Conservation (phyloP, 2,797 vertebrate species). For the Neoniphon sammara region DNA sequence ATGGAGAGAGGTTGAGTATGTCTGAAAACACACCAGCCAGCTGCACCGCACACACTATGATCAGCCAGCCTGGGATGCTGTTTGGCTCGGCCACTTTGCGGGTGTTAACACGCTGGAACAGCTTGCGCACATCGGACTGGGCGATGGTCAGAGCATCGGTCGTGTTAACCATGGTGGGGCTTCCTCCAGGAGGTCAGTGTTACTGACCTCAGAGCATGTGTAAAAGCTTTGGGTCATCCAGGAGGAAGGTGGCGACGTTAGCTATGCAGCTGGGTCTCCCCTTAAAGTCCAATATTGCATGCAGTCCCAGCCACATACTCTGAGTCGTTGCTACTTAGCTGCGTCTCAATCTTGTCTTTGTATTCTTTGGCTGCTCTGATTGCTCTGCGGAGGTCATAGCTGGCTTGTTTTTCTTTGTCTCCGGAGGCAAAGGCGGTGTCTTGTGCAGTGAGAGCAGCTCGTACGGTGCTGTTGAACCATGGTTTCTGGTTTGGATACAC, state of each 20-base stretch:
- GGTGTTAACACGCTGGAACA: neutral
- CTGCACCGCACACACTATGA: neutral
- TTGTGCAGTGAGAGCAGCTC: no score
- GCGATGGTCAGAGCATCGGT: neutral
- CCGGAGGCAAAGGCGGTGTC: no score
- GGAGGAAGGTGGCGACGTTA: neutral
- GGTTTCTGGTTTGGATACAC: no score
- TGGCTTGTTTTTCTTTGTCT: no score
- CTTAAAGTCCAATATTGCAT: conserved; percentile 2
- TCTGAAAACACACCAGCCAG: neutral
- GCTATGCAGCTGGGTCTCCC: neutral
- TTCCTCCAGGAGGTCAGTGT: neutral
- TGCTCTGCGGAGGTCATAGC: no score
- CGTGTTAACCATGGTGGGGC: neutral
- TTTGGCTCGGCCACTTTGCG: neutral
- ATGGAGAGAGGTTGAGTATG: conserved; percentile 8
- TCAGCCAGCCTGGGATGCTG: neutral
- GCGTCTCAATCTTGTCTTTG: no score
- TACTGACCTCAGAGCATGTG: neutral
- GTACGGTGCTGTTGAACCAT: no score
- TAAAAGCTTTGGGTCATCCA: neutral
- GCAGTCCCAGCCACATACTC: neutral
- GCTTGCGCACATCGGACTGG: neutral
- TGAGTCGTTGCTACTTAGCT: neutral
- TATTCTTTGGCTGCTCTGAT: no score